Base-by-base conservation (phyloP, 2,113 vertebrate species). In the Microcebus tavaratra region DNA sequence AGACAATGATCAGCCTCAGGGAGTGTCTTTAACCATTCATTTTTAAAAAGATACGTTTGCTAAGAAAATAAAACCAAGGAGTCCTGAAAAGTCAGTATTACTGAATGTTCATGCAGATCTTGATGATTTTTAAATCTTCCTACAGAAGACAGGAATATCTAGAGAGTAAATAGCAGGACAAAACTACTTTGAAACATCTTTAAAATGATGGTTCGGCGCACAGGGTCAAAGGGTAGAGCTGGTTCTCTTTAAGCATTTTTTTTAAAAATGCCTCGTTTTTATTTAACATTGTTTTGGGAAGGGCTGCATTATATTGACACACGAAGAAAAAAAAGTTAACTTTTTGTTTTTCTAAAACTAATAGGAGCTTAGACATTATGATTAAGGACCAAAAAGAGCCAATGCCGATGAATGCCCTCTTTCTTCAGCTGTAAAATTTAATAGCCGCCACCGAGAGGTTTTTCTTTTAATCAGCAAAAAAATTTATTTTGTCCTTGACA, bases 401-500 rank as follows among this genome's bases (percentile, higher is more conserved):
- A 20, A 11, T 59, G 72, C 67, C 0, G 17, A 96, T 97, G 96
- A 98, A 98, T 97, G 82, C 95, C 93, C 29, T 72, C 96, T 98
- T 97, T 98, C 97, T 98, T 96, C 75, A 87, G 89, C 95, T 96
- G 36, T 86, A 97, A 89, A 96, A 96, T 96, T 97, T 98, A 97
- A 97, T 97, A 97, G 97, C 93, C 80, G 91, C 97, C 89, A 94
- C 91, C 4, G 25, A 94, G 91, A 95, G 93, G 80, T 80, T 97
- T 98, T 97, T 97, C 97, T 97, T 98, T 98, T 97, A 98, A 98
- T 98, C 97, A 97, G 94, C 92, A 96, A 98, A 96, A 96, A 98
- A 97, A 97, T 93, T 97, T 97, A 97, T 97, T 98, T 98, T 98
- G 97, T 98, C 96, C 97, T 97, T 97, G 97, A 97, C 97, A 95